phyloP scores from a whole-genome alignment of 2,888 invertebrate species.

The Machimus atricapillus region DNA sequence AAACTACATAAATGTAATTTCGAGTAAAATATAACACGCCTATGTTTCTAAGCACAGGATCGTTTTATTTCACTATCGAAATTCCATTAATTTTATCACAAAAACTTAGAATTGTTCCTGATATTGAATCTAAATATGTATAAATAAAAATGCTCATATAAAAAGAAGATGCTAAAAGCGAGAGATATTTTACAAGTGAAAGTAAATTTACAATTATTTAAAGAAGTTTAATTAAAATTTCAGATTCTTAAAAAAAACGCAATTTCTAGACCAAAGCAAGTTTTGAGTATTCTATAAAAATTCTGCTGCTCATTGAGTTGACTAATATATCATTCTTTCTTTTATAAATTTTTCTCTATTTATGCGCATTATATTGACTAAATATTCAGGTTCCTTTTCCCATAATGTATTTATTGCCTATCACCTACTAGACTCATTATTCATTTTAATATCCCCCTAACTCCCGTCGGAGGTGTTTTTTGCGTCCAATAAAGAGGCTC shows the following conservation, averaged over 20 bases:
- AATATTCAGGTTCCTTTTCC: neutral
- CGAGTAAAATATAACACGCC: neutral
- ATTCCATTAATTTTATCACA: no score
- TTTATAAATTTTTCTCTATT: neutral
- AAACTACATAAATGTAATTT: neutral
- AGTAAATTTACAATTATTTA: neutral
- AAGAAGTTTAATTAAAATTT: no score
- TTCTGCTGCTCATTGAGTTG: neutral
- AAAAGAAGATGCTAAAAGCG: neutral
- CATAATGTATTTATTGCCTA: neutral
- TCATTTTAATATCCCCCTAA: conserved; percentile 7
- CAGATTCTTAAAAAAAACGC: neutral
- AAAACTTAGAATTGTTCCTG: no score
- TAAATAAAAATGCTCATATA: neutral
- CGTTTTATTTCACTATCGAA: no score
- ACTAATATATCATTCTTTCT: neutral
- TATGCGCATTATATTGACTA: neutral
- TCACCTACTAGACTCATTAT: conserved; percentile 15
- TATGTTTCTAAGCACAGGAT: neutral
- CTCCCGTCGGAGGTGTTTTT: neutral
- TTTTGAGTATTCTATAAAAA: neutral
- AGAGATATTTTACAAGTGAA: neutral
- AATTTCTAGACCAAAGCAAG: neutral
- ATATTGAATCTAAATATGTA: neutral
- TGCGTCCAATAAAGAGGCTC: neutral